Percentiles rank a stretch among this genome's conserved stretches.
Evolutionary conservation across 2,797 vertebrate species (phyloP).

Genomic region (Microctenopoma lineatum): DNA sequence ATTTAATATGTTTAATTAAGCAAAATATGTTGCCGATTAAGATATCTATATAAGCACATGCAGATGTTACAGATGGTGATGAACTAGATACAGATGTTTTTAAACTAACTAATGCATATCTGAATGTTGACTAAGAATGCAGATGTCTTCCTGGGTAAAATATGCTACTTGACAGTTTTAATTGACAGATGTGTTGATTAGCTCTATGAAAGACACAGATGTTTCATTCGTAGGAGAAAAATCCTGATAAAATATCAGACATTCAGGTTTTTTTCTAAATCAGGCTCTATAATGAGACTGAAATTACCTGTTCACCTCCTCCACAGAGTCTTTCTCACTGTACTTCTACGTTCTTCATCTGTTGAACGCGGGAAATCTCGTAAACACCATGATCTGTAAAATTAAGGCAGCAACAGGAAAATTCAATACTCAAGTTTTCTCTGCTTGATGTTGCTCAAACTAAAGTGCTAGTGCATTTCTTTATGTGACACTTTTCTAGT

Average conservation of each 20-base stretch:
- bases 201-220: neutral
- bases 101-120: neutral
- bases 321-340: neutral
- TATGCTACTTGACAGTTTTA: neutral
- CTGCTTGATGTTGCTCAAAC: constrained; percentile 4
- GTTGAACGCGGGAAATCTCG: neutral
- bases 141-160: constrained; percentile 2
- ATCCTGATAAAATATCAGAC: constrained; percentile 22
- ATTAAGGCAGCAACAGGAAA: constrained; percentile 1
- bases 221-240: constrained; percentile 22
- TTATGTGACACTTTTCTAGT: neutral
- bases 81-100: constrained; percentile 1
- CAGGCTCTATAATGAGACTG: constrained; percentile 16
- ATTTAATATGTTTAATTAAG: constrained; percentile 18
- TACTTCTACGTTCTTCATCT: neutral
- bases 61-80: constrained; percentile 6
- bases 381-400: constrained; percentile 12
- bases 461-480: neutral
- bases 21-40: neutral
- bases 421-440: neutral
- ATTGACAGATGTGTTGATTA: constrained; percentile 16
- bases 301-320: constrained; percentile 29
- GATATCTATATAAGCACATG: neutral
- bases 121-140: neutral
- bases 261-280: neutral